phyloP scores from a whole-genome alignment of 2,113 vertebrate species.

The Tonatia bakeri region DNA sequence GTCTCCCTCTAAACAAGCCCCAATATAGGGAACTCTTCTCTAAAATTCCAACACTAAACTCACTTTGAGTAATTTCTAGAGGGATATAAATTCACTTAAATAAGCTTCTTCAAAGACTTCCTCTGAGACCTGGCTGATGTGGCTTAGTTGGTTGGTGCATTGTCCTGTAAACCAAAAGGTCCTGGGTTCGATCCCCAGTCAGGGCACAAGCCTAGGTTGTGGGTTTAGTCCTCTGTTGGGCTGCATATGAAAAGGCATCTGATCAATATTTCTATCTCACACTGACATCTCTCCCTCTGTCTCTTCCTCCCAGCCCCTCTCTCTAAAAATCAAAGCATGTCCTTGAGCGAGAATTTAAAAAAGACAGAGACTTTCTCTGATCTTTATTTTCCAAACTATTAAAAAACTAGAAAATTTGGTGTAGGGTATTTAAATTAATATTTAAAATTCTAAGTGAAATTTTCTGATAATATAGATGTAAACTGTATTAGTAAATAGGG shows the following conservation, averaged over 20 bases:
- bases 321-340: no score
- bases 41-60: slow-evolving; percentile 28
- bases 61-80: slow-evolving; percentile 15
- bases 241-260: no score
- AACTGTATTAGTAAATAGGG: background rate
- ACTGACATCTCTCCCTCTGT: no score
- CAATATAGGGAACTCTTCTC: background rate
- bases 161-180: no score
- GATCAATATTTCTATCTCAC: no score
- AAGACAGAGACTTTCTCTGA: background rate
- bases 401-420: background rate
- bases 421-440: background rate
- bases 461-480: background rate
- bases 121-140: background rate
- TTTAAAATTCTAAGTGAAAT: background rate
- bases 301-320: no score
- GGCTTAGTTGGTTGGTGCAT: no score
- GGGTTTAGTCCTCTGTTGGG: no score
- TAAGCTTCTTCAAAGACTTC: background rate
- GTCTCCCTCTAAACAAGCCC: background rate
- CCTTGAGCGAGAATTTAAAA: no score
- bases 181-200: no score
- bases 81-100: background rate
- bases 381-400: slow-evolving; percentile 4
- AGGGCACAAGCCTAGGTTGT: no score